phyloP scores from a whole-genome alignment of 2,797 vertebrate species.

The Microctenopoma steveboyesi region DNA sequence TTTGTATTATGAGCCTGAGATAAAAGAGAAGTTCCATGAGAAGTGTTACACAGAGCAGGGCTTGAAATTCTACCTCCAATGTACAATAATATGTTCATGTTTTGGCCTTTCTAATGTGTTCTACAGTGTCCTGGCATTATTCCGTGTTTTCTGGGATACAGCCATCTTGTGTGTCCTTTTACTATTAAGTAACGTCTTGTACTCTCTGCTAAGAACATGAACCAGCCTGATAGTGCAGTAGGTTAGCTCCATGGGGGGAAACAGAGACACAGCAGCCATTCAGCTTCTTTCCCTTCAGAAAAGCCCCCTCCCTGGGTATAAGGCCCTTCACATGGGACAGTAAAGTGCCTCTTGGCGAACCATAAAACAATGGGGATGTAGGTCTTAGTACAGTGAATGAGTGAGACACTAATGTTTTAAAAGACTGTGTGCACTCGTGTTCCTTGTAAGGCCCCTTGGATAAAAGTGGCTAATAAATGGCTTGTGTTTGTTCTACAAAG shows the following conservation, averaged over 20 bases:
- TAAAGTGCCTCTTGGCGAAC: constrained; percentile 51
- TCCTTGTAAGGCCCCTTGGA: constrained; percentile 24
- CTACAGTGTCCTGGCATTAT: constrained; percentile 18
- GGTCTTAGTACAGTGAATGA: constrained; percentile 41
- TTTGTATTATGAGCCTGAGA: constrained; percentile 8
- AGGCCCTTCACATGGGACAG: constrained; percentile 43
- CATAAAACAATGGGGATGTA: constrained; percentile 59
- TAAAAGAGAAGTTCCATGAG: background rate
- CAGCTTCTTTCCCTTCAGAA: constrained; percentile 38
- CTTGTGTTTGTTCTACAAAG: constrained; percentile 49
- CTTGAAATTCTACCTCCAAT: constrained; percentile 20
- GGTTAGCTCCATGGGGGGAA: constrained; percentile 58
- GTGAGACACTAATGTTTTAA: constrained; percentile 31
- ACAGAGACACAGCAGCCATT: constrained; percentile 58
- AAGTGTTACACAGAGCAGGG: constrained; percentile 2
- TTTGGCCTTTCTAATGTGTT: constrained; percentile 35
- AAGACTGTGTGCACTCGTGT: constrained; percentile 35
- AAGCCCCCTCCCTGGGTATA: constrained; percentile 31
- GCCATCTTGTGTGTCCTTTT: constrained; percentile 49
- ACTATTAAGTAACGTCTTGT: constrained; percentile 65
- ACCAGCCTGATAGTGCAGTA: constrained; percentile 46
- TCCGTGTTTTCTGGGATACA: constrained; percentile 27
- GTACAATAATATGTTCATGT: constrained; percentile 25
- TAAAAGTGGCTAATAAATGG: constrained; percentile 48
- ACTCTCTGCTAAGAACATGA: constrained; percentile 65